A percentile compares a stretch with the other conserved stretches of the same genome.
Conservation (phyloP, 2,797 vertebrate species). For the Argya squamiceps region DNA sequence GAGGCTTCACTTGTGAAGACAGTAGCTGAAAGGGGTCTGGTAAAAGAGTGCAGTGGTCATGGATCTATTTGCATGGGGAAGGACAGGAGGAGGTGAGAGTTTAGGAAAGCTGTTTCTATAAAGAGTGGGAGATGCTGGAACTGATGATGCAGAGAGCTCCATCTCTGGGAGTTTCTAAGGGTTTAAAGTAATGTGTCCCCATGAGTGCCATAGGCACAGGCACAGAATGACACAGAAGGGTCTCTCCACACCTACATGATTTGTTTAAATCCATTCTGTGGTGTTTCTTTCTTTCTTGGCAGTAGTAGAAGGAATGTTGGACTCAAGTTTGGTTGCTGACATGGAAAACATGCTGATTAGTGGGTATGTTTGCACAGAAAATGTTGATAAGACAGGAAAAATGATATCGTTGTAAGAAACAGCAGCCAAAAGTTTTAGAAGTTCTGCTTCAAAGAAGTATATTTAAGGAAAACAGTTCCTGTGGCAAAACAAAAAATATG, state of each 20-base stretch:
- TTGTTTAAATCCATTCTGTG: background rate
- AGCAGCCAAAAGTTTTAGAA: background rate
- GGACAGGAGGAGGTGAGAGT: background rate
- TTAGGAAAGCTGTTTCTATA: background rate
- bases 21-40: background rate
- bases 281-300: background rate
- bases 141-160: background rate
- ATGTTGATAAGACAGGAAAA: slow-evolving; percentile 35
- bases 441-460: background rate
- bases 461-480: background rate
- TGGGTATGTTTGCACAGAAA: slow-evolving; percentile 7
- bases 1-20: background rate
- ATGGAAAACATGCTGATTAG: background rate
- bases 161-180: background rate
- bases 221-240: background rate
- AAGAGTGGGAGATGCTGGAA: background rate
- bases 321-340: background rate
- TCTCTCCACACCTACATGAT: background rate
- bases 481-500: background rate
- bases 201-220: rapidly evolving
- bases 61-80: background rate
- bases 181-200: background rate
- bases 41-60: background rate
- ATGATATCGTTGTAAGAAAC: background rate
- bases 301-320: background rate